Base-by-base conservation (phyloP, 2,113 vertebrate genomes). In the Athene noctua region DNA sequence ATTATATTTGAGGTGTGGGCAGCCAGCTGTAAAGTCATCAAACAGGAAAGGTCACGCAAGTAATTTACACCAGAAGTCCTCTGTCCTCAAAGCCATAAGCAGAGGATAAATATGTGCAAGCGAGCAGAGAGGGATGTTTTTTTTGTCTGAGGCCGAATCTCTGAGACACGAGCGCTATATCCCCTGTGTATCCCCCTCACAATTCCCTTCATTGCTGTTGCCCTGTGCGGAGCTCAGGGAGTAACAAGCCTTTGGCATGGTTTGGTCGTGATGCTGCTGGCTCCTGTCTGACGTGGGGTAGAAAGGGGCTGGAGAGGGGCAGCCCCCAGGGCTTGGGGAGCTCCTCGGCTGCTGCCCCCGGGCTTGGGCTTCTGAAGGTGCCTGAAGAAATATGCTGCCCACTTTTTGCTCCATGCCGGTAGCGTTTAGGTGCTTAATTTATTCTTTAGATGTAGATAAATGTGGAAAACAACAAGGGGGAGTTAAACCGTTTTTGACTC, bases 21-120 rank as follows among this genome's bases (percentile, higher is more conserved):
- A 96, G 83, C 92, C 92, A 46, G 90, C 92, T 57, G 88, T 84
- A 61, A 95, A 93, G 82, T 51, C 90, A 93, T 80, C 75, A n/a
- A 49, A 47, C 49, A 20, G 82, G 70, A 91, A 94, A 96, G 92
- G 93, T 96, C 79, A 61, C 5, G 71, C n/a, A 3, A 84, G 81
- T 94, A 12, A 94, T 93, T 94, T 40, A 85, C 92, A 88, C 91
- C 95, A 79, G 54, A n/a, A 21, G 70, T 65, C 30, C 44, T 75
- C 86, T 29, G 80, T 70, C 82, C 66, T 68, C 62, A 6, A 10
- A 46, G 79, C 73, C 75, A 17, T 6, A 4, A 83, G 73, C 89
- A 40, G 18, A 15, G 57, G 47, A 87, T 47, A n/a, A 62, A 72
- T 15, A 5, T 7, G 12, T 14, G 65, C 72, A 23, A 23, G 80